Evolutionary conservation across 2,888 invertebrate genomes (phyloP).

Genomic region (Periphyllus acericola): DNA sequence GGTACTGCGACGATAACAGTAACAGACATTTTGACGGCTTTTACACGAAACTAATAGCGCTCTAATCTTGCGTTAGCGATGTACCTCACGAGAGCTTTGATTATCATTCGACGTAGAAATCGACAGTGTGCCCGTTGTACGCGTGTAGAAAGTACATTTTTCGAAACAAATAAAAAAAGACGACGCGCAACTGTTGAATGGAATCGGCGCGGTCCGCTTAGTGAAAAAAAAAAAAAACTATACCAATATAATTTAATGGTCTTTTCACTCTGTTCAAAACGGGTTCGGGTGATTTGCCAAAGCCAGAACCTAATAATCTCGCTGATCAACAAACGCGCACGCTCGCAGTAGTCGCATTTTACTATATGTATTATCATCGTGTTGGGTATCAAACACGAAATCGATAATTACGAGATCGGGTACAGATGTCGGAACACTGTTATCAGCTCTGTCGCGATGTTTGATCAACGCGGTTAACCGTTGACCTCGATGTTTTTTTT

Average conservation of each 20-base stretch:
- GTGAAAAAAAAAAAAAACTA: conserved; percentile 5
- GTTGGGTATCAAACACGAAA: not conserved
- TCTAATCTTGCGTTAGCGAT: no score
- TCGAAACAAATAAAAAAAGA: not conserved
- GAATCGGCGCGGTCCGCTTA: not conserved
- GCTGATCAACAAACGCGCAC: not conserved
- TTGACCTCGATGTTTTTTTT: no score
- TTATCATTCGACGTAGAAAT: not conserved
- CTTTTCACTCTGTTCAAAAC: not conserved
- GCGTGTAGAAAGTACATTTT: not conserved
- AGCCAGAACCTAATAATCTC: not conserved
- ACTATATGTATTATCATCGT: no score
- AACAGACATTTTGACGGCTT: no score
- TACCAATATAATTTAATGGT: not conserved
- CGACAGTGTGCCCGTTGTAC: not conserved
- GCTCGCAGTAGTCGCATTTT: not conserved
- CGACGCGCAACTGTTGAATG: not conserved
- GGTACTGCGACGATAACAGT: no score
- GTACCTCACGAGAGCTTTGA: no score
- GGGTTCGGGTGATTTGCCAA: not conserved
- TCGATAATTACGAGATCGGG: no score
- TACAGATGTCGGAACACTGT: not conserved
- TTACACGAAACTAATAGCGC: no score
- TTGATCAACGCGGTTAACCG: no score
- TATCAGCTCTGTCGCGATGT: no score